A percentile compares a stretch with the other conserved stretches of the same genome.
Evolutionary conservation across 2,797 vertebrate genomes (phyloP).

Genomic region (Naso thynnoides): DNA sequence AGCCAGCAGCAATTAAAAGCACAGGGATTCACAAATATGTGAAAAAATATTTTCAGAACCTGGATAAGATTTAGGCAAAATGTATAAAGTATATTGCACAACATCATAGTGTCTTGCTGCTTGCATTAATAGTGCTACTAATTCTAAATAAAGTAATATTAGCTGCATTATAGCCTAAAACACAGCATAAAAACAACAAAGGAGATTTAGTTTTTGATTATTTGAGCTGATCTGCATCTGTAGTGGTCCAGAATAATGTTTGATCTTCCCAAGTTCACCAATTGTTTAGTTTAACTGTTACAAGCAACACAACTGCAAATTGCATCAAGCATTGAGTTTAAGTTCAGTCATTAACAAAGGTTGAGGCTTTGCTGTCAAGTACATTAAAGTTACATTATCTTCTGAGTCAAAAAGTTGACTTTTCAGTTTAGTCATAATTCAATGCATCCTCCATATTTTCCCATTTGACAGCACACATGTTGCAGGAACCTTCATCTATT

Average conservation of each 20-base stretch:
- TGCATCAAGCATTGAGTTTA: background rate
- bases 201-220: background rate
- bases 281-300: background rate
- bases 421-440: conserved; percentile 9
- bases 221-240: background rate
- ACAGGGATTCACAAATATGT: conserved; percentile 25
- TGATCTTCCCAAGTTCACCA: background rate
- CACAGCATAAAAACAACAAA: background rate
- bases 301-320: background rate
- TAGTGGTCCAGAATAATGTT: background rate
- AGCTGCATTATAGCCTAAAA: background rate
- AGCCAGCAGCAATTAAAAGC: conserved; percentile 10
- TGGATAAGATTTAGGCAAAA: background rate
- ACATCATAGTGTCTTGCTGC: background rate
- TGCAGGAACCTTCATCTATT: conserved; percentile 35
- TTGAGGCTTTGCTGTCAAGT: conserved; percentile 4
- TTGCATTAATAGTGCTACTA: background rate
- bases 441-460: conserved; percentile 18
- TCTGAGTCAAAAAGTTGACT: background rate
- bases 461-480: conserved; percentile 17
- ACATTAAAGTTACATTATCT: background rate
- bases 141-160: background rate
- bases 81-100: background rate
- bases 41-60: conserved; percentile 14
- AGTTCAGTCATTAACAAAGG: background rate